These are phyloP conservation scores for Diglossa cyanea DNA, from an alignment of 2,797 vertebrate species.

Conservation along the genomic window DNA sequence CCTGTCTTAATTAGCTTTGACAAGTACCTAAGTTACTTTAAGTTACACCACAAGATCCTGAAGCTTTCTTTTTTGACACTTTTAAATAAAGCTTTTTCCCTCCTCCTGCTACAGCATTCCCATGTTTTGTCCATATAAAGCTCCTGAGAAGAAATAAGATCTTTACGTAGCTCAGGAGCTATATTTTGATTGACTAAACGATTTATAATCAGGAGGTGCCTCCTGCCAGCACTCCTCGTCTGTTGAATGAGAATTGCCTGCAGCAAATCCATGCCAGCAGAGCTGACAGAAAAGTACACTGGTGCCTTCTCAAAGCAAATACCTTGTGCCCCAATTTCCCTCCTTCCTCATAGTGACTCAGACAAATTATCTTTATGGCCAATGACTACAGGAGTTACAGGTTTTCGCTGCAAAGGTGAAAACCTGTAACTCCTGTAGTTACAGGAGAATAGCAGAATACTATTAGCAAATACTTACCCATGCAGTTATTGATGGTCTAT, in stretches of 20 bases:
- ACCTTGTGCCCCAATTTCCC: background rate
- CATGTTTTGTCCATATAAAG: slow-evolving; percentile 17
- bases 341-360: background rate
- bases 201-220: slow-evolving; percentile 42
- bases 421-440: no score
- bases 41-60: slow-evolving; percentile 34
- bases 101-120: background rate
- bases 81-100: slow-evolving; percentile 13
- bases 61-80: slow-evolving; percentile 17
- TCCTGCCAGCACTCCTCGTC: background rate
- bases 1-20: slow-evolving; percentile 54
- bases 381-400: background rate
- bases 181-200: slow-evolving; percentile 40
- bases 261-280: background rate
- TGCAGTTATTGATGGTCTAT: background rate
- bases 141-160: slow-evolving; percentile 4
- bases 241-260: slow-evolving; percentile 3
- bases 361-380: background rate
- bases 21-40: slow-evolving; percentile 50
- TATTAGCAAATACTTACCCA: background rate
- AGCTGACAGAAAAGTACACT: background rate
- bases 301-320: background rate
- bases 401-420: background rate
- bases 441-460: background rate
- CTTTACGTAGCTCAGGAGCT: slow-evolving; percentile 4